Conservation (phyloP, 2,113 vertebrate genomes). For the Melanocharis versteri region DNA sequence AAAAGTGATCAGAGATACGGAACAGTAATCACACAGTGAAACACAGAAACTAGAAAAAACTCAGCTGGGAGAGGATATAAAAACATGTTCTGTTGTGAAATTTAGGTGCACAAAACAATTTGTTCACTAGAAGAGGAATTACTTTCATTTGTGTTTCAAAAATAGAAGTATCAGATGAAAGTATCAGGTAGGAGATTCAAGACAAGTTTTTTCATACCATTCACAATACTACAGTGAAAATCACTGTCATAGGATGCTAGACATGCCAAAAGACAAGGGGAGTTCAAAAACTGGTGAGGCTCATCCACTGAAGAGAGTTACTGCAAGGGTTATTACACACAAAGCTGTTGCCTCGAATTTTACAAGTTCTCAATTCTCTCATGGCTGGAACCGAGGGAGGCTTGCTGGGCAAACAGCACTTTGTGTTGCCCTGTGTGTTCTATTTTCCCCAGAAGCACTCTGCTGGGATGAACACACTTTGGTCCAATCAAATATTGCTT, state of each 20-base stretch:
- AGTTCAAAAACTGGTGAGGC: neutral
- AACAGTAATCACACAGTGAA: neutral
- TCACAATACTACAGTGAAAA: neutral
- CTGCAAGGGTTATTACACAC: neutral
- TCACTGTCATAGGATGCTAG: neutral
- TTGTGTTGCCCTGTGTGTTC: neutral
- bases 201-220: neutral
- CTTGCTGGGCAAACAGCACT: neutral
- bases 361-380: neutral
- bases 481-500: neutral
- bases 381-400: fast-evolving
- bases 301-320: neutral
- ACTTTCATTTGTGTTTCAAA: neutral
- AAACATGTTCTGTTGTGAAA: neutral
- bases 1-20: neutral
- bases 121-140: neutral
- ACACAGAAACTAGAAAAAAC: neutral
- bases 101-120: neutral
- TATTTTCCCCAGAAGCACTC: neutral
- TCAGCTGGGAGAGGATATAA: neutral
- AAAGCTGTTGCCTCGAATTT: neutral
- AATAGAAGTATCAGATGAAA: neutral
- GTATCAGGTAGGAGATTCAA: neutral
- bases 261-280: neutral
- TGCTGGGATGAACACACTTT: neutral